phyloP scores from a whole-genome alignment of 2,888 invertebrate genomes.

The Acronicta leporina region DNA sequence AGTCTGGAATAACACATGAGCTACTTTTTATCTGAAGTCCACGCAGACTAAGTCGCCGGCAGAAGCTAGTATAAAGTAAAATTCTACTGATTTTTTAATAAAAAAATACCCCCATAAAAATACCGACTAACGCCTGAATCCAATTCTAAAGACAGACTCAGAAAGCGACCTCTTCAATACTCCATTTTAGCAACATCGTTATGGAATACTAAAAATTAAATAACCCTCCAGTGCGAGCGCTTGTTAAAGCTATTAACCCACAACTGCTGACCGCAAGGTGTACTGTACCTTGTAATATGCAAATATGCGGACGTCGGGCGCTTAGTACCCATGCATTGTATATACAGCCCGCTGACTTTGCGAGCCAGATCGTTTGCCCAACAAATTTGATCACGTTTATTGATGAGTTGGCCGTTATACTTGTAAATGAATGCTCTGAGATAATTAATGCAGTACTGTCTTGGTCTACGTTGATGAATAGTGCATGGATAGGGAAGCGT shows the following conservation, averaged over 20 bases:
- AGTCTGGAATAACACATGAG: no score
- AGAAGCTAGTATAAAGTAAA: no score
- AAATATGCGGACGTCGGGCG: constrained; percentile 48
- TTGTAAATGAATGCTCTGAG: constrained; percentile 49
- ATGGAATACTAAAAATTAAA: constrained; percentile 8
- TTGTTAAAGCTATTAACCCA: constrained; percentile 44
- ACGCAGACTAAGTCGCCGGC: no score
- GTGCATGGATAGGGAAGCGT: constrained; percentile 22
- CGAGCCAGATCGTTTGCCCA: constrained; percentile 57
- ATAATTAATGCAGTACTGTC: constrained; percentile 51
- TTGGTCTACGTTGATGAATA: constrained; percentile 37
- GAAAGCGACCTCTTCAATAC: background rate
- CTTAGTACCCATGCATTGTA: constrained; percentile 53
- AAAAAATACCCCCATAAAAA: background rate
- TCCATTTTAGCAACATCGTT: background rate
- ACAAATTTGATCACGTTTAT: constrained; percentile 67
- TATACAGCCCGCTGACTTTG: constrained; percentile 53
- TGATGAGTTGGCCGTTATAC: constrained; percentile 64
- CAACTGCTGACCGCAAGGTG: constrained; percentile 51
- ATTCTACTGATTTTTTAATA: no score
- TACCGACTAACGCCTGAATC: background rate
- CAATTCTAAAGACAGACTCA: background rate
- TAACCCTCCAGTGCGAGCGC: constrained; percentile 26
- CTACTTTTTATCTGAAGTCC: no score
- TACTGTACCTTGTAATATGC: constrained; percentile 51